Evolutionary conservation across 2,113 vertebrate species (phyloP).

Genomic region (Rhynchomys soricoides): DNA sequence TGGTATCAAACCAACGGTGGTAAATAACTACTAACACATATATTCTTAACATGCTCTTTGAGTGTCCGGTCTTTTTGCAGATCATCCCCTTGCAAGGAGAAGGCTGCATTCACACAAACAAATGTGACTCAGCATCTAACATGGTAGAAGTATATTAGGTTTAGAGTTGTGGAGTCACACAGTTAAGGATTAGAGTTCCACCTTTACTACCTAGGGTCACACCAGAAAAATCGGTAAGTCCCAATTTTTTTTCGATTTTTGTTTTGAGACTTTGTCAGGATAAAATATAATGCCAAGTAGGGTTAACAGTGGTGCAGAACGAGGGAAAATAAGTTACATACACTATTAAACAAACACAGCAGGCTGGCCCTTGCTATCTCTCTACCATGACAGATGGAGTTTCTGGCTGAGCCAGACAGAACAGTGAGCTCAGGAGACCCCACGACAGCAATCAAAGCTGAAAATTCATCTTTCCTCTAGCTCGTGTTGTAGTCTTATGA

Average conservation of each 20-base stretch:
- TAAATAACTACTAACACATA: neutral
- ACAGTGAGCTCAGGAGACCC: neutral
- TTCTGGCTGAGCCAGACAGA: neutral
- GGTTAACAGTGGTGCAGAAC: neutral
- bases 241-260: neutral
- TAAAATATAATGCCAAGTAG: neutral
- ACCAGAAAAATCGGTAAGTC: neutral
- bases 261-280: neutral
- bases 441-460: neutral
- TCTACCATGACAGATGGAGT: neutral
- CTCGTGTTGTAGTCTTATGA: neutral
- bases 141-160: neutral
- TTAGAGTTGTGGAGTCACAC: neutral
- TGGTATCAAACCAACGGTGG: neutral
- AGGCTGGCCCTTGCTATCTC: neutral
- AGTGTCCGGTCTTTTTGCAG: neutral
- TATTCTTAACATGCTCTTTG: neutral
- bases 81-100: slow-evolving; percentile 3
- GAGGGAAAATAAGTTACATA: neutral
- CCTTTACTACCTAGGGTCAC: neutral
- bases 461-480: neutral
- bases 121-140: neutral
- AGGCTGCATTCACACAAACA: slow-evolving; percentile 24
- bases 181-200: neutral
- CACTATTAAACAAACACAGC: neutral